phyloP scores from a whole-genome alignment of 2,888 invertebrate species.

The Disparrhopalites patrizii region DNA sequence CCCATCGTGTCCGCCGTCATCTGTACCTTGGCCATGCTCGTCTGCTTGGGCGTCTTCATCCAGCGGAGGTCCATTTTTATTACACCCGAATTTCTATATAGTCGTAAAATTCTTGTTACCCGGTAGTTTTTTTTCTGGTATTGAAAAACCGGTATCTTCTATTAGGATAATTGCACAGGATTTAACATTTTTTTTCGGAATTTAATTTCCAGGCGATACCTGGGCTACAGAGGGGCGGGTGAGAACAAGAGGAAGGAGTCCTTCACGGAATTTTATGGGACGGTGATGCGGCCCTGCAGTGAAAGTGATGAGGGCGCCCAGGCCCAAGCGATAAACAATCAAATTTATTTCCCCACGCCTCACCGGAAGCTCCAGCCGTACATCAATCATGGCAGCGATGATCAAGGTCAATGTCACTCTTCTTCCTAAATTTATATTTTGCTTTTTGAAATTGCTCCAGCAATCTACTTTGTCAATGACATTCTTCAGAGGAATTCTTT shows the following conservation, averaged over 20 bases:
- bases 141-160: no score
- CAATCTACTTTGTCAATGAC: no score
- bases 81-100: not conserved
- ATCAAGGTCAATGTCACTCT: conserved; percentile 18
- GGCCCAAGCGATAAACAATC: conserved; percentile 12
- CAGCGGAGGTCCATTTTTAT: conserved; percentile 14
- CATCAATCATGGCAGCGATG: conserved; percentile 20
- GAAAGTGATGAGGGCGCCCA: conserved; percentile 26
- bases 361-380: conserved; percentile 21
- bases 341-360: conserved; percentile 27
- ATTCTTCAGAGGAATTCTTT: no score
- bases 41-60: conserved; percentile 27
- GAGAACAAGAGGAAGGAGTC: conserved; percentile 25
- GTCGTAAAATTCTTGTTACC: not conserved
- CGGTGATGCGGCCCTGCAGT: conserved; percentile 29
- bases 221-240: conserved; percentile 22
- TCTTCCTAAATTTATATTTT: no score
- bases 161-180: no score
- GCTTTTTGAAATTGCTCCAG: no score
- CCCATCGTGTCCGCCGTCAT: conserved; percentile 24
- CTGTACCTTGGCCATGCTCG: conserved; percentile 27
- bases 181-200: not conserved
- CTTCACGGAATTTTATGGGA: conserved; percentile 26
- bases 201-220: conserved; percentile 13
- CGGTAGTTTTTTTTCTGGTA: not conserved